Conservation (phyloP, 2,113 vertebrate species). For the Bubo scandiacus region DNA sequence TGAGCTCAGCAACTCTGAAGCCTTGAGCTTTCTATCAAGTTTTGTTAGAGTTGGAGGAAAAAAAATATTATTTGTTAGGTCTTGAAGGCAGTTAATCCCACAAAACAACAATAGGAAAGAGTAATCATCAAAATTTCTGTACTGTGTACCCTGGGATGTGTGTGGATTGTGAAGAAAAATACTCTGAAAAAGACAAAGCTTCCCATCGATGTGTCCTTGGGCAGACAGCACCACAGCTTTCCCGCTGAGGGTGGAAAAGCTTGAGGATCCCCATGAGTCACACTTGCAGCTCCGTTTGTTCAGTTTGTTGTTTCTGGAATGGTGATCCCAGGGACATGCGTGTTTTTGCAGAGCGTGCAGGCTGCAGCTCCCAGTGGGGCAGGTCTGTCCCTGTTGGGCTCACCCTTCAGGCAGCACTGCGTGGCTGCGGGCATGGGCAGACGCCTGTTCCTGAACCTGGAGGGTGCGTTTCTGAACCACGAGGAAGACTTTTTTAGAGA, state of each 20-base stretch:
- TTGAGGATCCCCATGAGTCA: not conserved
- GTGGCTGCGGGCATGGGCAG: not conserved
- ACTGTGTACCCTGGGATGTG: not conserved
- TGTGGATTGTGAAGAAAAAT: conserved; percentile 6
- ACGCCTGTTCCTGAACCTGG: not conserved
- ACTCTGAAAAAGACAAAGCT: not conserved
- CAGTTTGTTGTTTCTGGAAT: not conserved
- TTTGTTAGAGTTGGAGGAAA: not conserved
- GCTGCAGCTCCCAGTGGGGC: not conserved
- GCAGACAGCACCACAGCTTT: not conserved
- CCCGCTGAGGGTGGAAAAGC: not conserved
- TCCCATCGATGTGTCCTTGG: not conserved
- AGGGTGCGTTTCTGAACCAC: not conserved
- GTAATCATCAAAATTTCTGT: not conserved
- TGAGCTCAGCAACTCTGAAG: conserved; percentile 36
- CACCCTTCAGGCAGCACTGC: accelerated
- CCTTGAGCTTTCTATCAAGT: not conserved
- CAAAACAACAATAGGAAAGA: not conserved
- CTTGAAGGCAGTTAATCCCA: not conserved
- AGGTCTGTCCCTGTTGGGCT: not conserved
- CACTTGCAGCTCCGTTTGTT: not conserved
- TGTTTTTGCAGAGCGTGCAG: not conserved
- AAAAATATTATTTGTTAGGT: not conserved
- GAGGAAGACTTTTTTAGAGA: not conserved
- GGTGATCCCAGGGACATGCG: accelerated